Evolutionary conservation across 2,888 invertebrate genomes (phyloP).

Genomic region (Synergus itoensis): DNA sequence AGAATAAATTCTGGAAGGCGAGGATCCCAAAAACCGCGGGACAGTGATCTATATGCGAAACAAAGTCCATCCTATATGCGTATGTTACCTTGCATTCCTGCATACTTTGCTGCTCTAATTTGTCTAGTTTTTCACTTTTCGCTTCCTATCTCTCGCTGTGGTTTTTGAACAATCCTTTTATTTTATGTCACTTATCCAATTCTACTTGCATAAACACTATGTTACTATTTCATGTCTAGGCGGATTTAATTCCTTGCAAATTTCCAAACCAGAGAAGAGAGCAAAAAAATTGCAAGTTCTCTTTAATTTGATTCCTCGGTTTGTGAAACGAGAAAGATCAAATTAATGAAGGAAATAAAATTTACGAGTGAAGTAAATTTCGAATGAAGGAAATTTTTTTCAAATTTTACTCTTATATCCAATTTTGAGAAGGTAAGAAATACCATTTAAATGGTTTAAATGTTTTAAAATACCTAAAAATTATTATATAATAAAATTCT

Average conservation of each 20-base stretch:
- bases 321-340: no score
- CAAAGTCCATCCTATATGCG: constrained; percentile 30
- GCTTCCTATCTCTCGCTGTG: constrained; percentile 13
- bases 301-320: background rate
- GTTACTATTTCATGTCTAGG: constrained; percentile 5
- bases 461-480: no score
- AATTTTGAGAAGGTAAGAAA: no score
- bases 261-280: constrained; percentile 8
- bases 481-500: no score
- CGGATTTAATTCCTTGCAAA: constrained; percentile 11
- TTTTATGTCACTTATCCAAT: constrained; percentile 40
- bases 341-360: no score
- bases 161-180: constrained; percentile 39
- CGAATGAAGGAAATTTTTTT: no score
- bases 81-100: constrained; percentile 33
- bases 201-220: constrained; percentile 11
- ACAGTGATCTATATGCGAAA: constrained; percentile 37
- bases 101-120: constrained; percentile 23
- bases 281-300: background rate
- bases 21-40: constrained; percentile 6
- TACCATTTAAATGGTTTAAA: no score
- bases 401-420: no score
- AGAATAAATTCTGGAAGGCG: constrained; percentile 29
- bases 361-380: no score
- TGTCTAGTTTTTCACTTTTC: constrained; percentile 25